phyloP scores from a whole-genome alignment of 2,797 vertebrate genomes.

The Telmatherina bonti region DNA sequence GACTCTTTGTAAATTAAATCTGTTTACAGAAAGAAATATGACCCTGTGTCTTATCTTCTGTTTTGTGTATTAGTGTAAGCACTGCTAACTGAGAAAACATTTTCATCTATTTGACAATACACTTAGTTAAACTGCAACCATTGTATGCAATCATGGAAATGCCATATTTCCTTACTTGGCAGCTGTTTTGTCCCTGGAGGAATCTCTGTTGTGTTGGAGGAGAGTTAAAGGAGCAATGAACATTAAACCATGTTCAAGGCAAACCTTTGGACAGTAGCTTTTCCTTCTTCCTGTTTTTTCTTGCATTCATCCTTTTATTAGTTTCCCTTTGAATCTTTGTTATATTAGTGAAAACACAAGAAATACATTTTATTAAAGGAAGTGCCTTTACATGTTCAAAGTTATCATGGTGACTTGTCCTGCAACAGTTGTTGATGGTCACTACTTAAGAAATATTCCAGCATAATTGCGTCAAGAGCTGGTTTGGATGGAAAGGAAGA shows the following conservation, averaged over 20 bases:
- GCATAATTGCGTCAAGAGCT: neutral
- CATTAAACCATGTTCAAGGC: too few species aligned
- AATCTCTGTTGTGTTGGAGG: too few species aligned
- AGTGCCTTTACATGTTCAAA: neutral
- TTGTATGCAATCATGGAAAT: too few species aligned
- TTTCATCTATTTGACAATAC: neutral
- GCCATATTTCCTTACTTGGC: too few species aligned
- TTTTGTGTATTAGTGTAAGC: neutral
- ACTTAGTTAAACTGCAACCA: too few species aligned
- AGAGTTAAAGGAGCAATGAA: neutral
- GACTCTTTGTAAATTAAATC: conserved; percentile 80
- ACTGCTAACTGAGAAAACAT: neutral
- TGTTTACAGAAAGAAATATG: conserved; percentile 61
- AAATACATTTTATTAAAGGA: neutral
- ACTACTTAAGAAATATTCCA: neutral
- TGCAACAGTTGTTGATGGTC: neutral
- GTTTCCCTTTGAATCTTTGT: neutral
- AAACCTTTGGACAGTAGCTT: too few species aligned
- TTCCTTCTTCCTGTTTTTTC: neutral
- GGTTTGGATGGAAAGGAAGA: neutral
- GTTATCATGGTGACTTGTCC: neutral
- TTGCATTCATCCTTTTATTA: neutral
- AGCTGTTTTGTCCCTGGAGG: too few species aligned
- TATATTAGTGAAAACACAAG: too few species aligned
- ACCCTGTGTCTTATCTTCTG: conserved; percentile 27